Percentiles rank a stretch among this genome's conserved stretches.
phyloP scores from a whole-genome alignment of 1,140 invertebrate genomes.

The Amyelois transitella region DNA sequence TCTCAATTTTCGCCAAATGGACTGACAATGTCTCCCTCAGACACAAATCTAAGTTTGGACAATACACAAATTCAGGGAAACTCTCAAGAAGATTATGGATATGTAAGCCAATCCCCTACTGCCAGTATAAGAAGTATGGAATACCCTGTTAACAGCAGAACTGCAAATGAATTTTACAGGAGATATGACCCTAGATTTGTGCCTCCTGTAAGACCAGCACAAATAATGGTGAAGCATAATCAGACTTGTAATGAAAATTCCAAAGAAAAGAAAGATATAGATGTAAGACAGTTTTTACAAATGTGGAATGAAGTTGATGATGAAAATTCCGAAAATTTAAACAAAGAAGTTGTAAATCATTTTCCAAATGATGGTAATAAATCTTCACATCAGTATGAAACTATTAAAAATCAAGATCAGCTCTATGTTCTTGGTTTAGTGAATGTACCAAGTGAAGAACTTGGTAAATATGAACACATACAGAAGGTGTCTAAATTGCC shows the following conservation, averaged over 20 bases:
- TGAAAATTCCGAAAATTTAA: slow-evolving; percentile 41
- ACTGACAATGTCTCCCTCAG: slow-evolving; percentile 61
- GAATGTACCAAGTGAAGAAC: slow-evolving; percentile 64
- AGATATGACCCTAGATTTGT: slow-evolving; percentile 38
- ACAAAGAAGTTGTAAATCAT: slow-evolving; percentile 32
- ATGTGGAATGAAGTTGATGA: slow-evolving; percentile 74
- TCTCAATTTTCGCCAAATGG: slow-evolving; percentile 62
- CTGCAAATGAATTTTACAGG: slow-evolving; percentile 43
- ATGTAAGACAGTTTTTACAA: slow-evolving; percentile 70
- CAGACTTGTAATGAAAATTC: slow-evolving; percentile 20
- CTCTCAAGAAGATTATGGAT: slow-evolving; percentile 67
- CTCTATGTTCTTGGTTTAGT: slow-evolving; percentile 68
- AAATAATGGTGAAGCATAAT: slow-evolving; percentile 20
- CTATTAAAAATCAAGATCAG: slow-evolving; percentile 50
- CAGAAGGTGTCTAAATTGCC: slow-evolving; percentile 71
- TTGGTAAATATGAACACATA: slow-evolving; percentile 69
- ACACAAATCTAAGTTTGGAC: slow-evolving; percentile 65
- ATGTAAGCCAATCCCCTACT: slow-evolving; percentile 68
- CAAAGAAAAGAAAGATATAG: slow-evolving; percentile 54
- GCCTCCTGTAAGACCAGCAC: slow-evolving; percentile 25
- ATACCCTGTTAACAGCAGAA: slow-evolving; percentile 34
- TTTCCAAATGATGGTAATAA: slow-evolving; percentile 25
- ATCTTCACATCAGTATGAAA: slow-evolving; percentile 24
- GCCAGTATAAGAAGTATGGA: slow-evolving; percentile 65
- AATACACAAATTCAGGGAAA: slow-evolving; percentile 41